Percentiles rank a stretch among this genome's conserved stretches.
Conservation (phyloP, 2,797 vertebrate genomes). For the Fringilla coelebs region DNA sequence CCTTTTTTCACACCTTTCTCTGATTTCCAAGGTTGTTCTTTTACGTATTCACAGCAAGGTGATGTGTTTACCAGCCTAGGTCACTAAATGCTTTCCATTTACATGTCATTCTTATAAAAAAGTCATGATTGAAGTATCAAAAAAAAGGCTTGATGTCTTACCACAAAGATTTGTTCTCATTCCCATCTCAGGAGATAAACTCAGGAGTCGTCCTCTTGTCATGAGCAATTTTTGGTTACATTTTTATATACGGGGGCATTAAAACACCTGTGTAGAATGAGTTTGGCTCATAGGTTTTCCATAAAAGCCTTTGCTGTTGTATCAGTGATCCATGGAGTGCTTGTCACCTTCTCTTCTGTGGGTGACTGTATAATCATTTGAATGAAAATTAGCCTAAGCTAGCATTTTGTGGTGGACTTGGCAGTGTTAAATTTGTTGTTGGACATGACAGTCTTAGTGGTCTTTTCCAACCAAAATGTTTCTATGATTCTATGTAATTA, state of each 20-base stretch:
- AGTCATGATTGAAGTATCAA: neutral
- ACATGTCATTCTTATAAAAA: neutral
- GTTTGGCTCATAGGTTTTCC: neutral
- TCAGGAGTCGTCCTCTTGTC: neutral
- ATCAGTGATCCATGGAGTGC: neutral
- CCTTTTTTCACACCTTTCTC: neutral
- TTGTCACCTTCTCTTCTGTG: neutral
- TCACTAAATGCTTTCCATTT: neutral
- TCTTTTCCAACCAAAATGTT: neutral
- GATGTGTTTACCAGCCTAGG: neutral
- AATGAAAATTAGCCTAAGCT: neutral
- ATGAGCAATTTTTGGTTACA: neutral
- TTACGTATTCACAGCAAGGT: neutral
- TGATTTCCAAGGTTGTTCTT: neutral
- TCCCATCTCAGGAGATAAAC: neutral
- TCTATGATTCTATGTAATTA: neutral
- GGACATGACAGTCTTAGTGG: neutral
- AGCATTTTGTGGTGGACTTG: neutral
- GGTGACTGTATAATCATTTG: neutral
- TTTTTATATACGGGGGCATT: neutral
- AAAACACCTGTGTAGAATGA: neutral
- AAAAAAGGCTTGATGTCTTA: neutral
- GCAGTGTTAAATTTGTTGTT: neutral
- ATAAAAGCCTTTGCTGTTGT: neutral
- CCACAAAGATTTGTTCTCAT: fast-evolving